Base-by-base conservation (phyloP, 2,888 invertebrate genomes). In the Zonitis immaculata region DNA sequence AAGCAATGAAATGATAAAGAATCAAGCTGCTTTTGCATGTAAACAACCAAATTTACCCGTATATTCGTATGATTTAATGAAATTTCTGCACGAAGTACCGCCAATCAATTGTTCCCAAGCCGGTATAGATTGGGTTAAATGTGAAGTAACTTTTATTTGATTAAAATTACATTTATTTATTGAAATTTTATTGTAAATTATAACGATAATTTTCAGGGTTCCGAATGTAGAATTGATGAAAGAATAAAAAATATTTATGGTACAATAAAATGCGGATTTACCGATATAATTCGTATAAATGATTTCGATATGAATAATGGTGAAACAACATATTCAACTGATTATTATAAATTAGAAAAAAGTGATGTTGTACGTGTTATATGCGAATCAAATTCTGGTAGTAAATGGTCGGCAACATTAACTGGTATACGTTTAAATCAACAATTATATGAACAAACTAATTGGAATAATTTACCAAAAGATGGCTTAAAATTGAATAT, bases 91-190 rank as follows among this genome's bases (percentile, higher is more conserved):
- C 59, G 72, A 80, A 9, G 78, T 82, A 11, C 79, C 83, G 0
- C 81, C 82, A 0, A 76, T 93, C 2, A 74, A 79, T 11, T 95
- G 95, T 69, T 78, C 79, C 9, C 74, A 68, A 66, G 80, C 73
- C 56, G 79, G 76, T 30, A 63, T 70, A 26, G 87, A 92, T 70
- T 95, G 94, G 95, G 89, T 93, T 1, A 79, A 78, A 63, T 87
- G 89, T 61, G 80, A 82, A 70, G 89, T 89, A 70, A 80, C 82
- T 70, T 9, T 27, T 27, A 16, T 14, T 12, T 30, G n/a, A 25
- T n/a, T n/a, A n/a, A n/a, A n/a, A n/a, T n/a, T n/a, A n/a, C n/a
- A n/a, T n/a, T n/a, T n/a, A n/a, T n/a, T n/a, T n/a, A n/a, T n/a
- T n/a, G n/a, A n/a, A n/a, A n/a, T n/a, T n/a, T n/a, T n/a, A n/a